Conservation (phyloP, 1,140 invertebrate species). For the Eupristina koningsbergeri region DNA sequence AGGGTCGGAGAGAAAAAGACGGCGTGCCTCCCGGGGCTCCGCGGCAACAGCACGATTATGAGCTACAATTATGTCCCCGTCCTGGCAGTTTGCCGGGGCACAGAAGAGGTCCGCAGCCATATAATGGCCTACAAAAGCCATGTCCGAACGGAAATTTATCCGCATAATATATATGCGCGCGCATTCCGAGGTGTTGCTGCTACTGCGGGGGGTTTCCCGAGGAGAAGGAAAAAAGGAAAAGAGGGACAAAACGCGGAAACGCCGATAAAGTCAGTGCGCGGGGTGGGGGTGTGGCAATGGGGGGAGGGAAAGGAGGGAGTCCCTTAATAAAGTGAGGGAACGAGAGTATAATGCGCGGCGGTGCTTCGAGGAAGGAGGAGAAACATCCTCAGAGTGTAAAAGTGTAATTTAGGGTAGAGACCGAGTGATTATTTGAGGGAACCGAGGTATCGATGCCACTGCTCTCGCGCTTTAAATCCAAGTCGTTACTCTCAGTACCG, state of each 20-base stretch:
- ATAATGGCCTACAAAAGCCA: slow-evolving; percentile 43
- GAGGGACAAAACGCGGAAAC: slow-evolving; percentile 26
- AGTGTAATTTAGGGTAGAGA: slow-evolving; percentile 31
- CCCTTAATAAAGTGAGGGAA: slow-evolving; percentile 23
- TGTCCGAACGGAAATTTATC: slow-evolving; percentile 23
- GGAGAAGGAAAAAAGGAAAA: not conserved
- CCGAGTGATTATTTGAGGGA: slow-evolving; percentile 12
- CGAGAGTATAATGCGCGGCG: not conserved
- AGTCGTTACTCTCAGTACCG: not conserved
- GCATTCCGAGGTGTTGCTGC: slow-evolving; percentile 29
- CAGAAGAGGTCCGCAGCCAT: slow-evolving; percentile 64
- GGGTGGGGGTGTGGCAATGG: too few species aligned
- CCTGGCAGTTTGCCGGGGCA: slow-evolving; percentile 58
- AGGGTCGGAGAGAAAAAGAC: slow-evolving; percentile 49
- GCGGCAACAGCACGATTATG: slow-evolving; percentile 64
- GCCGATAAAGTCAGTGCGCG: slow-evolving; percentile 6
- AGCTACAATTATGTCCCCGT: slow-evolving; percentile 70
- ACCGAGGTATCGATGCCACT: not conserved
- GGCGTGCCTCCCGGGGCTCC: slow-evolving; percentile 58
- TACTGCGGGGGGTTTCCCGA: slow-evolving; percentile 14
- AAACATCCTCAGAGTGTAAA: not conserved
- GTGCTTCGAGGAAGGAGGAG: slow-evolving; percentile 6
- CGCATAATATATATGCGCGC: slow-evolving; percentile 23
- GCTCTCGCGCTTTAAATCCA: slow-evolving; percentile 10
- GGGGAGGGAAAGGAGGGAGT: too few species aligned